These are phyloP conservation scores for Elegia similella DNA, from an alignment of 2,888 invertebrate species.

Conservation along the genomic window DNA sequence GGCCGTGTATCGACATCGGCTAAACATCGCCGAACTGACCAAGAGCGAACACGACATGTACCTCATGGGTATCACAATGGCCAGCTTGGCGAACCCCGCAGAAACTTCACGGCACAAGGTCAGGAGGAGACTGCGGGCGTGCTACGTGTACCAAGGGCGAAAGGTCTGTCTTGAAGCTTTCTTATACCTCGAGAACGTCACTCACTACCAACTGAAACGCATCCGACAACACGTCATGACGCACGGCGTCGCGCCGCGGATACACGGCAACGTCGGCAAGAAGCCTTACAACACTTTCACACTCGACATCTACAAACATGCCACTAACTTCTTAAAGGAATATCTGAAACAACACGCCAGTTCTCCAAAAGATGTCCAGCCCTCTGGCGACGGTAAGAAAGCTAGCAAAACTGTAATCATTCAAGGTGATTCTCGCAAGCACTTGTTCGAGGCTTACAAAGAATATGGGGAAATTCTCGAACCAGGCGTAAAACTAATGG, in stretches of 20 bases:
- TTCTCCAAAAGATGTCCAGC: constrained; percentile 75
- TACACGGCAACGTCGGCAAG: constrained; percentile 90
- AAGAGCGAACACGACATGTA: constrained; percentile 93
- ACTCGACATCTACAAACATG: constrained; percentile 88
- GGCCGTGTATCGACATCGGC: constrained; percentile 87
- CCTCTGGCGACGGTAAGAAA: constrained; percentile 74
- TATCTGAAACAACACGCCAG: constrained; percentile 86
- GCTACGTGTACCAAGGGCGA: constrained; percentile 89
- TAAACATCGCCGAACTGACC: constrained; percentile 90
- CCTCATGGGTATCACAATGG: constrained; percentile 92
- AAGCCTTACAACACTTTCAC: constrained; percentile 91
- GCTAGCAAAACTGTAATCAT: constrained; percentile 75
- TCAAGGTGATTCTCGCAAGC: constrained; percentile 83
- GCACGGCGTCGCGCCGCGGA: constrained; percentile 88
- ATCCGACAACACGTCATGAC: constrained; percentile 90
- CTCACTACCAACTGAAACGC: constrained; percentile 89
- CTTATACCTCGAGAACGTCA: constrained; percentile 89
- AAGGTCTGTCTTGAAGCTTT: constrained; percentile 90
- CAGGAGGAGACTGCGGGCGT: constrained; percentile 86
- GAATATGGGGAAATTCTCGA: constrained; percentile 87
- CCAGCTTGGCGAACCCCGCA: constrained; percentile 88
- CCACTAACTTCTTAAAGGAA: constrained; percentile 88
- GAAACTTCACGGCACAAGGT: constrained; percentile 88
- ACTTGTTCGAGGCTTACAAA: constrained; percentile 87
- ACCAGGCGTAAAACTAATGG: constrained; percentile 88